Evolutionary conservation across 2,888 invertebrate species (phyloP), one percentile per base, ranked within the genome.

Genomic region (Balanococcus diminutus): DNA sequence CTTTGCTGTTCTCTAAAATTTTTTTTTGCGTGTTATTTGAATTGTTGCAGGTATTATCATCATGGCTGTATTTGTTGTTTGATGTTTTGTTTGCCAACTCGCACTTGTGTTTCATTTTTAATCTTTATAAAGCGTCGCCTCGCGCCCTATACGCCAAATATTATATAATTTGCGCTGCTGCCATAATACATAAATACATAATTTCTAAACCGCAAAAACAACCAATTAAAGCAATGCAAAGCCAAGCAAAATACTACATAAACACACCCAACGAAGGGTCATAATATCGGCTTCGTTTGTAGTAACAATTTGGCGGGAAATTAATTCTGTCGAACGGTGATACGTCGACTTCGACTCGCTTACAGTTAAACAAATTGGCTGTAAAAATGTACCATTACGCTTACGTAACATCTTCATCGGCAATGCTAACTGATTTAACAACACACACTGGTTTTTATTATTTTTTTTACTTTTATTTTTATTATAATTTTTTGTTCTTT

Each of bases 61-160:
- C 36, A 84, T 86, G 67, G 83, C 83, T 87, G 86, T 83, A 82
- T 84, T 51, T 86, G 81, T 87, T 86, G 81, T 87, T 86, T 85
- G 79, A 67, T 82, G 86, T 86, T 86, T 86, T 82, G 86, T 86
- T 56, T 72, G 72, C 51, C 79, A 86, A 51, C 83, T 83, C 72
- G 84, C 84, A 84, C 84, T 75, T 75, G 72, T 84, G 75, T 84
- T 84, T 84, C 46, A 84, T 75, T 84, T 84, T 83, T 82, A 82
- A 82, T 82, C 39, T 31, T n/a, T n/a, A n/a, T 82, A 82, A 46
- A 82, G n/a, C 46, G 82, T 32, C 61, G 56, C 83, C 28, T 32
- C 61, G 32, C 83, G 61, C 83, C n/a, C 42, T n/a, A 25, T 82
- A 25, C 16, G 51, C 82, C 25, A 67, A 46, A 46, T 46, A 75